phyloP scores from a whole-genome alignment of 2,113 vertebrate species.

The Piprites chloris region DNA sequence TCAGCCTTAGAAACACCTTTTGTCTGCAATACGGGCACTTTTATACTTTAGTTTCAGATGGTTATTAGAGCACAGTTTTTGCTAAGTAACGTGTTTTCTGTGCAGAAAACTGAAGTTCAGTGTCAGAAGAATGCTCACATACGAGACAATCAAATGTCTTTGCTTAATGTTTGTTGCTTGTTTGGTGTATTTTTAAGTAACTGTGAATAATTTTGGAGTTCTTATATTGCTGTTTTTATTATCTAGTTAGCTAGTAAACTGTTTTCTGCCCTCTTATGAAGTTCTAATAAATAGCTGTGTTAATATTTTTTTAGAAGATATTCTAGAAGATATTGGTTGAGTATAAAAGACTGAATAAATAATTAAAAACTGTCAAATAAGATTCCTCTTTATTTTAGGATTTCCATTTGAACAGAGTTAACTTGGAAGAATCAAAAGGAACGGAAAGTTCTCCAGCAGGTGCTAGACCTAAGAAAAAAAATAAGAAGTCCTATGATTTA shows the following conservation, averaged over 20 bases:
- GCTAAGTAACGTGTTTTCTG: neutral
- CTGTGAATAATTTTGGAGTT: neutral
- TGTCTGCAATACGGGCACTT: neutral
- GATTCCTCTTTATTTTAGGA: conserved; percentile 75
- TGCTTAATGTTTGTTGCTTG: neutral
- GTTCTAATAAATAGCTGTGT: neutral
- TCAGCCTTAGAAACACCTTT: neutral
- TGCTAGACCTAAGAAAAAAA: conserved; percentile 96
- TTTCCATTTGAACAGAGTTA: conserved; percentile 93
- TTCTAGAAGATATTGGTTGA: neutral
- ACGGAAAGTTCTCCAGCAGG: conserved; percentile 86
- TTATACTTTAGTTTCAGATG: neutral
- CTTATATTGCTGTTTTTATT: neutral
- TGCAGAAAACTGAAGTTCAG: neutral
- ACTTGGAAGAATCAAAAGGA: conserved; percentile 86
- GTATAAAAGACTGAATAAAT: neutral
- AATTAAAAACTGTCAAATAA: neutral
- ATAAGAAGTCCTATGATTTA: conserved; percentile 91
- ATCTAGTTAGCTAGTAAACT: neutral
- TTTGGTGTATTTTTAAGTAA: neutral
- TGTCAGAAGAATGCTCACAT: neutral
- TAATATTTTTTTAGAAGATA: neutral
- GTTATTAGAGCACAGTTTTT: neutral
- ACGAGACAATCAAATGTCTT: neutral
- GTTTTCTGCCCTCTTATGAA: neutral